Evolutionary conservation across 2,797 vertebrate species (phyloP), one percentile per base, ranked within the genome.

Genomic region (Acipenser transmontanus): DNA sequence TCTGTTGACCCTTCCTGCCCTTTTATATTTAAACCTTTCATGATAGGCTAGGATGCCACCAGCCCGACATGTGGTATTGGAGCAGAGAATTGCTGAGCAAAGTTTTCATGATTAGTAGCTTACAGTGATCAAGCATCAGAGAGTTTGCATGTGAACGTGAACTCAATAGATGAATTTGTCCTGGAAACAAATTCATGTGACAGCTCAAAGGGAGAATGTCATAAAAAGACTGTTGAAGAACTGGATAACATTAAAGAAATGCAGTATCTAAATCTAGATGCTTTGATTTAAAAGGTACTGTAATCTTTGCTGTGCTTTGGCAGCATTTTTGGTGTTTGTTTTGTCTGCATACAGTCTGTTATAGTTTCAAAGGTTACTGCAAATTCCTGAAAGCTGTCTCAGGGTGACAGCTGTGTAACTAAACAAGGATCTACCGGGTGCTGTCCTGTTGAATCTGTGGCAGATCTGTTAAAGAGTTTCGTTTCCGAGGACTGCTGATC

Each of bases 321-420:
- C 47, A 78, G 70, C 77, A 77, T 87, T 86, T 88, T 84, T 83
- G 59, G 79, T 87, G 80, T 93, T 92, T 91, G 80, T 73, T 78
- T 77, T 85, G 73, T 83, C 85, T 88, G 80, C 71, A 66, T 34
- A 34, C 34, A 79, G 78, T 79, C 74, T 79, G 77, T 82, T 88
- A 86, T 81, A 75, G 91, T 92, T 91, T 94, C 93, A 95, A 96
- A 98, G 93, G 92, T 96, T 93, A 89, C 73, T 69, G 66, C 79
- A 71, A 78, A 86, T 84, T 89, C 87, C 80, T 67, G 71, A 65
- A 17, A 66, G 72, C 72, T 78, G 74, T 77, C 70, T 79, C 74
- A 61, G 34, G 34, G 34, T 52, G 47, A 73, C 65, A 69, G 82
- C 71, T 34, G 34, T 75, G 80, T 84, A 73, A 74, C 81, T 82